phyloP scores from a whole-genome alignment of 1,140 invertebrate genomes.

The Thereuonema tuberculata region DNA sequence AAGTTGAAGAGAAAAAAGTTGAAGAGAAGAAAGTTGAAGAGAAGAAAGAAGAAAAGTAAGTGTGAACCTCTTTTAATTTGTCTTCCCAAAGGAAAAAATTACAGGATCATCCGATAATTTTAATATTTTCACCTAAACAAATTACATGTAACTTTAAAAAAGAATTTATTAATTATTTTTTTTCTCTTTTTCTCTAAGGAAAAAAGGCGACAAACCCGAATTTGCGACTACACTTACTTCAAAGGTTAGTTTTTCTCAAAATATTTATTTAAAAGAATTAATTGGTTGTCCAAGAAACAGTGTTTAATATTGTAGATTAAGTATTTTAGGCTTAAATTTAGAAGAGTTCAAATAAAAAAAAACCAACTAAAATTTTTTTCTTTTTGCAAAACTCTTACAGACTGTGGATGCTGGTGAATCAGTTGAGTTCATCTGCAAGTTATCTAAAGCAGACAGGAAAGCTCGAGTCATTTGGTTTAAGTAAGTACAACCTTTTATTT shows the following conservation, averaged over 20 bases:
- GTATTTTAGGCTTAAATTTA: neutral
- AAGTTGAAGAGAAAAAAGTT: no score
- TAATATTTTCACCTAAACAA: no score
- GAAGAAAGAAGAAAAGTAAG: no score
- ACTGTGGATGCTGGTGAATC: constrained; percentile 58
- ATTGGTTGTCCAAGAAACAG: neutral
- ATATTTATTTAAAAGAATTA: neutral
- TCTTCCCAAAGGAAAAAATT: no score
- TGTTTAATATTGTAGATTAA: neutral
- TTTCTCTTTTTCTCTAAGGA: constrained; percentile 21
- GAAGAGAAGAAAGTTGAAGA: no score
- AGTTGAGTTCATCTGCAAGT: constrained; percentile 55
- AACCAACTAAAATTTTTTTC: constrained; percentile 19
- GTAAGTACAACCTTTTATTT: constrained; percentile 27
- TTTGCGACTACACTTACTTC: constrained; percentile 57
- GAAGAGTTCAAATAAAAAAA: neutral
- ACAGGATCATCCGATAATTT: no score
- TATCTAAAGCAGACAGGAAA: constrained; percentile 56
- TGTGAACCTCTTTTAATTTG: no score
- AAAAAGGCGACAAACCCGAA: constrained; percentile 44
- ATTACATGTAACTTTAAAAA: no score
- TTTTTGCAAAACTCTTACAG: no score
- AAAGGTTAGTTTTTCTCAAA: constrained; percentile 39
- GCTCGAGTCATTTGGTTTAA: constrained; percentile 75
- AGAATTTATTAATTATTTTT: no score